Evolutionary conservation across 2,888 invertebrate genomes (phyloP), one percentile per base, ranked within the genome.

Genomic region (Drosophila robusta): DNA sequence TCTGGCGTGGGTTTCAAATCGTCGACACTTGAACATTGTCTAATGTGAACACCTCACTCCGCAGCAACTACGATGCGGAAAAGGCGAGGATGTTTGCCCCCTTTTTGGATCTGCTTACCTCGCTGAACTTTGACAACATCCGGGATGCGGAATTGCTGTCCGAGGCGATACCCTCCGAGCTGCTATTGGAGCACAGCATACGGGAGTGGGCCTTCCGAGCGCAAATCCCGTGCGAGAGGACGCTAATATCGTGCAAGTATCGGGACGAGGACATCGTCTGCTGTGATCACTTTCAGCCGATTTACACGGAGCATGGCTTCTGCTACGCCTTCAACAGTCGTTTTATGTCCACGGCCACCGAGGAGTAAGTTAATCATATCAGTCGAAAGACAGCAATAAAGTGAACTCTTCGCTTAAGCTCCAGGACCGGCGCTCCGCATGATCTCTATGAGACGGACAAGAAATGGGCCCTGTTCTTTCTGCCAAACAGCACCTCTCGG

Each of bases 291-390:
- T 94, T 96, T 51, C 93, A 93, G 60, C 95, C 95, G 0, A 93
- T 95, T n/a, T 95, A 95, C 78, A 96, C 96, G 0, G 96, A 96
- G 90, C 94, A 94, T 91, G 96, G 96, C 2, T 95, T 95, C 84
- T 96, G 96, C 87, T 96, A 95, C 85, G 94, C 95, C 11, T 96
- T 96, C 87, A 96, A 96, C 46, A 91, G 91, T 57, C 90, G 91
- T 22, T 92, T 92, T 47, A 90, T 82, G 56, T 92, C 92, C 2
- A 69, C 80, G 5, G 77, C 78, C 1, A 78, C 83, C 26, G 73
- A 80, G 18, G 92, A 92, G 92, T 92, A 83, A 80, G 89, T 82
- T n/a, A 11, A 8, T 14, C 32, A 36, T 3, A 2, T 3, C 5
- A 1, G 2, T 5, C 5, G 11, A 1, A 0, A 1, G 1, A 3